phyloP scores from a whole-genome alignment of 2,113 vertebrate species.

The Hippocampus barbouri region DNA sequence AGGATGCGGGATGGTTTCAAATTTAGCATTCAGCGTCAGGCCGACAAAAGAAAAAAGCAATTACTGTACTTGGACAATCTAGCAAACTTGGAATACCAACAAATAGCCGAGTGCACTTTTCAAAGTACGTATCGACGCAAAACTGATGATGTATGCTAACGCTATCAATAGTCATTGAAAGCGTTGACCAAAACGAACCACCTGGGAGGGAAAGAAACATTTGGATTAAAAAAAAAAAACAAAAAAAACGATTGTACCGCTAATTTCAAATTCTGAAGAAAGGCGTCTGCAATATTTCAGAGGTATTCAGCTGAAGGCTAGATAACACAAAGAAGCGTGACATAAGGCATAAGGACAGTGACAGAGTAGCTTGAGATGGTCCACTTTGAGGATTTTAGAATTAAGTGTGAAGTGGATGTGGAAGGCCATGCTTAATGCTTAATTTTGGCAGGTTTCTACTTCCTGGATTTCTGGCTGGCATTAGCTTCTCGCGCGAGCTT shows the following conservation, averaged over 20 bases:
- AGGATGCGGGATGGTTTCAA: too few species aligned
- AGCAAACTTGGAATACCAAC: too few species aligned
- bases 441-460: neutral
- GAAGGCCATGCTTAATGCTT: neutral
- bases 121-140: neutral
- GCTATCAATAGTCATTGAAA: too few species aligned
- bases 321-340: neutral
- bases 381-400: neutral
- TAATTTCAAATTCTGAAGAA: neutral
- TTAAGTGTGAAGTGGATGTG: neutral
- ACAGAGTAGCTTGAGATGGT: neutral
- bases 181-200: neutral
- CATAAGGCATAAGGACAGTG: neutral
- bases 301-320: neutral
- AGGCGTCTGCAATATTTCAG: neutral
- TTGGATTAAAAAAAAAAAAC: neutral
- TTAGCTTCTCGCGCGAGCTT: neutral
- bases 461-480: neutral
- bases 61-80: too few species aligned
- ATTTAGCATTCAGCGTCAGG: too few species aligned
- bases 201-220: neutral
- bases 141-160: neutral
- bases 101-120: neutral
- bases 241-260: too few species aligned
- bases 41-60: too few species aligned